Base-by-base conservation (phyloP, 2,113 vertebrate genomes). In the Cranoglanis bouderius region DNA sequence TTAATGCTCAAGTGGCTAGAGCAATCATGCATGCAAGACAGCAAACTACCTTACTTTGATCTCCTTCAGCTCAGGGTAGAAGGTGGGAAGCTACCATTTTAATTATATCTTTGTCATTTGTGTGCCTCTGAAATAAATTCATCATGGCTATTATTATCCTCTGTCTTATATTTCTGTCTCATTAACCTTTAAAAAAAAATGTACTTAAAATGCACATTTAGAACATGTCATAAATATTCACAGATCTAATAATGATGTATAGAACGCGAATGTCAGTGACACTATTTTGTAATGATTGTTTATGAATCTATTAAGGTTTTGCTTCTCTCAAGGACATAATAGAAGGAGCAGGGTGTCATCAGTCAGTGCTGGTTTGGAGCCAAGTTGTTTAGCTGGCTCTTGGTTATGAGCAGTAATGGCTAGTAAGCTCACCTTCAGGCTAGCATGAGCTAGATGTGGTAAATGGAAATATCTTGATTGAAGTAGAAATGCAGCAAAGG, bases 41-140 rank as follows among this genome's bases (percentile, higher is more conserved):
- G 88, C 77, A 85, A 29, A 49, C 82, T 85, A 63, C 67, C 26
- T 67, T 74, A 85, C 91, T 89, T 88, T 90, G 82, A 92, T 90
- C 88, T 82, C 84, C 67, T 82, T 65, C 65, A 85, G 77, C 85
- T 63, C 51, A 61, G 74, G 9, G 46, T n/a, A 85, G 53, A 63
- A 32, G 32, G 51, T n/a, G 67, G 26, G 38, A 61, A 24, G 24
- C 6, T 49, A 55, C 6, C 43, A 0, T 81, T 49, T 65, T 16
- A 38, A 53, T 29, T 72, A 74, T 61, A 75, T 75, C 7, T 46
- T 24, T 46, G 81, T 74, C 84, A 88, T 88, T 84, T 74, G 63
- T 40, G 55, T 40, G 32, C 35, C 67, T 65, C 16, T 63, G 70
- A 84, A 63, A 75, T n/a, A 29, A 35, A 84, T 72, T 49, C 9